A percentile compares a stretch with the other conserved stretches of the same genome.
Evolutionary conservation across 2,888 invertebrate genomes (phyloP).

Genomic region (Scaptomyza cyrtandrae): DNA sequence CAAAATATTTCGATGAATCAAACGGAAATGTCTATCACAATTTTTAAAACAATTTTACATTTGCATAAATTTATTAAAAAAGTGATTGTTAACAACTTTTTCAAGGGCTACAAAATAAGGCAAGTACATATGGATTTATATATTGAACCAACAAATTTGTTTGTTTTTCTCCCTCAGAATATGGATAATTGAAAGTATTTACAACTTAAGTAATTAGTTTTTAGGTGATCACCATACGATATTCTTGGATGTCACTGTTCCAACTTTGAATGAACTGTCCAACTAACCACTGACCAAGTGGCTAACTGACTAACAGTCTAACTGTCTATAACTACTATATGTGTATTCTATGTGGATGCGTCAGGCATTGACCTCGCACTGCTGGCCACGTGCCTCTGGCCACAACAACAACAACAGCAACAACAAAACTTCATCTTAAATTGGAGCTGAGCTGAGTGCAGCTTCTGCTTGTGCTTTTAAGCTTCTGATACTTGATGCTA

Average conservation of each 20-base stretch:
- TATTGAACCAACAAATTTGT: too few species aligned
- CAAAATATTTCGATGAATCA: too few species aligned
- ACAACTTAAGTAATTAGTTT: background rate
- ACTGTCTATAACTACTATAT: background rate
- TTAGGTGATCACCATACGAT: background rate
- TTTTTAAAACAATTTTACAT: too few species aligned
- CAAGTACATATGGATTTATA: too few species aligned
- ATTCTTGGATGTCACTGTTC: background rate
- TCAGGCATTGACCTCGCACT: conserved; percentile 57
- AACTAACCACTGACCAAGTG: background rate
- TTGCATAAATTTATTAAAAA: background rate
- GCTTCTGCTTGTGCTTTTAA: conserved; percentile 34
- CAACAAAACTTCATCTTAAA: conserved; percentile 32
- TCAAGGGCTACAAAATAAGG: too few species aligned
- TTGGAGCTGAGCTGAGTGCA: conserved; percentile 42
- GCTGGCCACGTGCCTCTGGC: conserved; percentile 69
- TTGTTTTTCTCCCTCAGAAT: too few species aligned
- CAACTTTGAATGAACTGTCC: background rate
- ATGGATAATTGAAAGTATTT: too few species aligned
- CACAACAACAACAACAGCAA: conserved; percentile 9
- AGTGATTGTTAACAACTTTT: too few species aligned
- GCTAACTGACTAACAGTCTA: background rate
- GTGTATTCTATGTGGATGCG: conserved; percentile 11
- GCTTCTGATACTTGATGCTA: background rate
- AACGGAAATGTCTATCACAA: too few species aligned